phyloP scores from a whole-genome alignment of 2,888 invertebrate genomes.

The Thereva unica region DNA sequence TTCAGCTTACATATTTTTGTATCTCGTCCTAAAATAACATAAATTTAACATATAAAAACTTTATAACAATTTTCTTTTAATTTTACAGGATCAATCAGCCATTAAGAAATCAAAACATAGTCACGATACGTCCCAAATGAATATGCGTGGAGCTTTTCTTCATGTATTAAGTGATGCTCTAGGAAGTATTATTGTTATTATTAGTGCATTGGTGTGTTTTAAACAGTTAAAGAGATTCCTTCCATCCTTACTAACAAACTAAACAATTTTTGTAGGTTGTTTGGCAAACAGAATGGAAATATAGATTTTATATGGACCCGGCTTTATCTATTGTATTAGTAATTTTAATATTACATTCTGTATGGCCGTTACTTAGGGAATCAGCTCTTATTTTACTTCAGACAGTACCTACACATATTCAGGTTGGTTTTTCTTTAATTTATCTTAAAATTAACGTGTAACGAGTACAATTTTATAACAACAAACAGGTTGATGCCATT shows the following conservation, averaged over 20 bases:
- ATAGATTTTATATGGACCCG: slow-evolving; percentile 90
- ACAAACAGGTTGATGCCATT: slow-evolving; percentile 78
- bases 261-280: slow-evolving; percentile 60
- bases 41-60: background rate
- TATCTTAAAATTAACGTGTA: slow-evolving; percentile 16
- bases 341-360: slow-evolving; percentile 80
- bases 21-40: too few relatives aligned
- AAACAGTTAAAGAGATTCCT: background rate
- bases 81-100: slow-evolving; percentile 21
- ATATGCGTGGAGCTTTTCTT: slow-evolving; percentile 99
- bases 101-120: slow-evolving; percentile 52
- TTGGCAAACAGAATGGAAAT: slow-evolving; percentile 80
- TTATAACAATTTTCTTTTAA: background rate
- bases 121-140: slow-evolving; percentile 82
- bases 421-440: slow-evolving; percentile 59
- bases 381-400: slow-evolving; percentile 94
- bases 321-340: slow-evolving; percentile 89
- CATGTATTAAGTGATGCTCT: slow-evolving; percentile 97
- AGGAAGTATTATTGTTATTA: slow-evolving; percentile 76
- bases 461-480: slow-evolving; percentile 41
- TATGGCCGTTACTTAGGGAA: slow-evolving; percentile 90
- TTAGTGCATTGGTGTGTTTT: slow-evolving; percentile 66
- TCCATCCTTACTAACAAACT: slow-evolving; percentile 2
- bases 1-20: too few relatives aligned
- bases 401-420: slow-evolving; percentile 97